A percentile compares a stretch with the other conserved stretches of the same genome.
Conservation (phyloP, 2,888 invertebrate genomes). For the Melipona beecheii region DNA sequence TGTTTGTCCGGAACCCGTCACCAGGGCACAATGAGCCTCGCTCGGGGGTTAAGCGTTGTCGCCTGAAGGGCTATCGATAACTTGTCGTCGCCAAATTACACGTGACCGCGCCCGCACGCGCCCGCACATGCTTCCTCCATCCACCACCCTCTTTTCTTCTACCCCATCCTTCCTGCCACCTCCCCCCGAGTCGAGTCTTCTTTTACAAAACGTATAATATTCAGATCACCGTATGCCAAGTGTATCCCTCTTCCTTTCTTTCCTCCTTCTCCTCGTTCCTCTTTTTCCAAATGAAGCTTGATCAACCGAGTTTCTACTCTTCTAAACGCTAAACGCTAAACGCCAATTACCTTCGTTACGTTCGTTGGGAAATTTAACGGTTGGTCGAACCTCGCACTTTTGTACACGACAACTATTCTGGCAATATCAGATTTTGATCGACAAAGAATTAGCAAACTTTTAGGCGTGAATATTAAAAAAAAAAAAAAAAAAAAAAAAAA, state of each 20-base stretch:
- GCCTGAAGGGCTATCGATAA: conserved; percentile 80
- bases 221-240: not conserved
- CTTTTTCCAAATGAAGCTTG: too few relatives aligned
- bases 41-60: conserved; percentile 76
- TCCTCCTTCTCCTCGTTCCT: not conserved
- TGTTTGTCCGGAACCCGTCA: conserved; percentile 78
- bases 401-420: too few relatives aligned
- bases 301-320: not conserved
- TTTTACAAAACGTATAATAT: not conserved
- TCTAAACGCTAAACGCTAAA: too few relatives aligned
- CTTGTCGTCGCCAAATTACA: conserved; percentile 79
- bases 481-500: conserved; percentile 1
- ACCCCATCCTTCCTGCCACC: not conserved
- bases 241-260: not conserved
- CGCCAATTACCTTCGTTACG: too few relatives aligned
- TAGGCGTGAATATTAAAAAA: not conserved
- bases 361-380: too few relatives aligned
- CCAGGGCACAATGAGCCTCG: conserved; percentile 78
- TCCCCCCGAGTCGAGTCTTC: not conserved
- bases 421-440: not conserved
- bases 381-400: not conserved
- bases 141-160: conserved; percentile 18
- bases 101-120: conserved; percentile 58
- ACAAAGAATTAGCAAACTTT: conserved; percentile 32
- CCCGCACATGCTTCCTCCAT: conserved; percentile 44